Percentiles rank a stretch among this genome's conserved stretches.
These are phyloP conservation scores for Sigmodon hispidus DNA, from an alignment of 2,113 vertebrate species.

Conservation along the genomic window DNA sequence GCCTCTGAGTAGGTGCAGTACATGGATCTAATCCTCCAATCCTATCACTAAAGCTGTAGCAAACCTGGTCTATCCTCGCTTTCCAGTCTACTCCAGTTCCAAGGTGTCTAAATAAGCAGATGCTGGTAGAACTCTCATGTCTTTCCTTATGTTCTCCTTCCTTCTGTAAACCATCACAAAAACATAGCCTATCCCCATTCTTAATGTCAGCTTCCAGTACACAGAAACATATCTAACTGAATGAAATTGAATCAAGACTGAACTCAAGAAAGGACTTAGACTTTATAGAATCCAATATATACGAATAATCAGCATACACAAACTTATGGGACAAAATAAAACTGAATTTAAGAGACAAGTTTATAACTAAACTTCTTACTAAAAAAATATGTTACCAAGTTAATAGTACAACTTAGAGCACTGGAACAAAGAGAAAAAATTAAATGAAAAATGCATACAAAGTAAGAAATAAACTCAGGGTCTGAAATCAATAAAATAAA, in stretches of 20 bases:
- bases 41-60: neutral
- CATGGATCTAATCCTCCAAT: neutral
- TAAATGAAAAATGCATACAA: neutral
- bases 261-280: neutral
- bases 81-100: neutral
- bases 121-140: neutral
- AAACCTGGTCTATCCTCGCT: neutral
- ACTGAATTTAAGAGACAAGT: neutral
- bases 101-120: neutral
- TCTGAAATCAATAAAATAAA: neutral
- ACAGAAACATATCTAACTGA: neutral
- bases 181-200: neutral
- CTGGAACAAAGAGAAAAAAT: neutral
- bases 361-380: neutral
- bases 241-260: neutral
- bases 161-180: neutral
- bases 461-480: neutral
- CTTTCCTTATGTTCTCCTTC: neutral
- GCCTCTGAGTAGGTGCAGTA: neutral
- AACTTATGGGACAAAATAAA: neutral
- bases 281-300: neutral
- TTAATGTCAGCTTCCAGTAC: neutral
- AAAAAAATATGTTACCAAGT: neutral
- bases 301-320: too few species aligned
- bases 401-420: neutral